phyloP scores from a whole-genome alignment of 2,113 vertebrate species.

The Hyperopisus bebe region DNA sequence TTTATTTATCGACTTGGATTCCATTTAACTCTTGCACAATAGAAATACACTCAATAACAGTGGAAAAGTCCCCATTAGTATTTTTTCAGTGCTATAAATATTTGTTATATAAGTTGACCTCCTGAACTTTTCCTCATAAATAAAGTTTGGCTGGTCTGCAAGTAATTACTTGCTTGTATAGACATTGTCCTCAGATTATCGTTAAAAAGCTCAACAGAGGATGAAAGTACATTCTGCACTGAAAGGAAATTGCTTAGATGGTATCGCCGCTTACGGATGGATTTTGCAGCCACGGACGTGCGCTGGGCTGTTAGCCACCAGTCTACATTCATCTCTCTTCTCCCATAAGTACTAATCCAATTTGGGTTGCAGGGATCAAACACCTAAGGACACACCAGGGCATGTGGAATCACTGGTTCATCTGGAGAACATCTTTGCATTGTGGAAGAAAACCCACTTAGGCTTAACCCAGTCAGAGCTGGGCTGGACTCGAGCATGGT shows the following conservation, averaged over 20 bases:
- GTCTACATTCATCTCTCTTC: background rate
- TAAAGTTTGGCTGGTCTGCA: background rate
- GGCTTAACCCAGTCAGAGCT: background rate
- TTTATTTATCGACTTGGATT: background rate
- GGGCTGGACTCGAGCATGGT: background rate
- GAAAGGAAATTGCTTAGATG: constrained; percentile 5
- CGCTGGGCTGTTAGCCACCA: background rate
- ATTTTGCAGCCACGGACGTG: background rate
- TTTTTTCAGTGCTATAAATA: background rate
- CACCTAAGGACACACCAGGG: background rate
- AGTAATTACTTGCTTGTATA: background rate
- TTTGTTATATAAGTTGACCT: background rate
- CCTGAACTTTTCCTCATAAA: background rate
- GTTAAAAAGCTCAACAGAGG: background rate
- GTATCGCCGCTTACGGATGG: background rate
- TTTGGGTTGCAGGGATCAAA: background rate
- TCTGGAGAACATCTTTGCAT: background rate
- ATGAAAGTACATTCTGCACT: background rate
- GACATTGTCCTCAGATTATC: background rate
- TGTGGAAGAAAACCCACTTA: background rate
- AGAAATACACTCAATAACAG: background rate
- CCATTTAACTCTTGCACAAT: background rate
- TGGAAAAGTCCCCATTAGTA: background rate
- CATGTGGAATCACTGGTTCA: background rate
- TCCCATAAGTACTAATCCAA: background rate